phyloP scores from a whole-genome alignment of 2,797 vertebrate species.

The Malurus leucopterus region DNA sequence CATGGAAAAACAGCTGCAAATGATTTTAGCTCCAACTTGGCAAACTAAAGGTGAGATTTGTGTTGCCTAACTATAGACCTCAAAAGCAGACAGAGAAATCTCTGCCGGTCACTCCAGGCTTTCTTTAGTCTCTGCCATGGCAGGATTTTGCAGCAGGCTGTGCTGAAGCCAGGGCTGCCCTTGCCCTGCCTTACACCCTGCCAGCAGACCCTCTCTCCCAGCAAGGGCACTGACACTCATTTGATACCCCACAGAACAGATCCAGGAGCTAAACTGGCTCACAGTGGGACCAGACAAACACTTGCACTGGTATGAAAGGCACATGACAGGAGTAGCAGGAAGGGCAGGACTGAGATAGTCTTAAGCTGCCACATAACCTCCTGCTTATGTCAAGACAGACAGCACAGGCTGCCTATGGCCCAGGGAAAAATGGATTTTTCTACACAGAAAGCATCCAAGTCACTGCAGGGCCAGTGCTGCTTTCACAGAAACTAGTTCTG shows the following conservation, averaged over 20 bases:
- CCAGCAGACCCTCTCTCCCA: neutral
- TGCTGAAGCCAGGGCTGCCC: neutral
- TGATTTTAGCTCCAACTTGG: neutral
- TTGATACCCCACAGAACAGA: neutral
- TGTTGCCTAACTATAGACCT: neutral
- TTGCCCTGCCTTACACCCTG: neutral
- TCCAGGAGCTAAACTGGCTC: neutral
- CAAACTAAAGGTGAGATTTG: neutral
- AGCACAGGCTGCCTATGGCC: accelerated
- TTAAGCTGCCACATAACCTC: neutral
- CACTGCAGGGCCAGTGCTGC: neutral
- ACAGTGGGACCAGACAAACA: neutral
- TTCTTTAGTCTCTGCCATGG: neutral
- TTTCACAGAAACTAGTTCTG: neutral
- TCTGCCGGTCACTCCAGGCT: neutral
- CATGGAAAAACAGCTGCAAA: neutral
- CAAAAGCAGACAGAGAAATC: neutral
- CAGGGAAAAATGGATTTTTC: neutral
- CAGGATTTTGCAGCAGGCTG: neutral
- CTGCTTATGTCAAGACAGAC: neutral
- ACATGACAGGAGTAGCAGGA: neutral
- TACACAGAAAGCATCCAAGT: neutral
- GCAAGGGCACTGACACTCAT: neutral
- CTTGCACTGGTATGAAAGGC: neutral
- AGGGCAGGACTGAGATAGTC: neutral